Evolutionary conservation across 2,113 vertebrate species (phyloP).

Genomic region (Apeltes quadracus): DNA sequence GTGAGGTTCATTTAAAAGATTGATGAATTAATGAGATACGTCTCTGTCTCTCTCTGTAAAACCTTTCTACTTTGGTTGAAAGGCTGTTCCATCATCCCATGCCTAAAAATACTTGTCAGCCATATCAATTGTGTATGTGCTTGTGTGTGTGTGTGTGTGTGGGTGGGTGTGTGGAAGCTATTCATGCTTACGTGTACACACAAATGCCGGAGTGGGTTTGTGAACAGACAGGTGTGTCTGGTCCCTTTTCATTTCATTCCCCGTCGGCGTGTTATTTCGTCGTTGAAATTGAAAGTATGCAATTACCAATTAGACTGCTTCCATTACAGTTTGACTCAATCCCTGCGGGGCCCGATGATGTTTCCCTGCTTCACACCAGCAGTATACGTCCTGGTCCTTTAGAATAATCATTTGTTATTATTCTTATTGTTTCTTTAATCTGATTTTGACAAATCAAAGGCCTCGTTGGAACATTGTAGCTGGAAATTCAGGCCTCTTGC

Average conservation of each 20-base stretch:
- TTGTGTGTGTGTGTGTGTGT: background rate
- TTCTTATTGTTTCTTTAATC: background rate
- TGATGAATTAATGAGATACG: background rate
- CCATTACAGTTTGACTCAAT: background rate
- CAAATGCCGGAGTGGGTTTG: background rate
- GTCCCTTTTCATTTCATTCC: too few species aligned
- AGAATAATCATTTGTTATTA: background rate
- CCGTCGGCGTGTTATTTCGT: too few species aligned
- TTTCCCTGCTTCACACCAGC: background rate
- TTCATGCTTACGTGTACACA: background rate
- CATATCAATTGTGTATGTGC: background rate
- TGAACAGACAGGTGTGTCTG: too few species aligned
- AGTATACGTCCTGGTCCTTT: background rate
- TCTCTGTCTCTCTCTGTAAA: background rate
- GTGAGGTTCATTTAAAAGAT: conserved; percentile 42
- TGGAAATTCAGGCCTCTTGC: background rate
- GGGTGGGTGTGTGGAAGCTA: background rate
- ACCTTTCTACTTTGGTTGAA: conserved; percentile 39
- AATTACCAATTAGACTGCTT: background rate
- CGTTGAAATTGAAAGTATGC: background rate
- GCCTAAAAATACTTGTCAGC: conserved; percentile 30
- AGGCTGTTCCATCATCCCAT: conserved; percentile 20
- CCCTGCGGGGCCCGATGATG: background rate
- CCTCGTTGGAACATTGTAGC: conserved; percentile 30
- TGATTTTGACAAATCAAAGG: conserved; percentile 16